A percentile compares a stretch with the other conserved stretches of the same genome.
Evolutionary conservation across 2,797 vertebrate genomes (phyloP).

Genomic region (Cyclopterus lumpus): DNA sequence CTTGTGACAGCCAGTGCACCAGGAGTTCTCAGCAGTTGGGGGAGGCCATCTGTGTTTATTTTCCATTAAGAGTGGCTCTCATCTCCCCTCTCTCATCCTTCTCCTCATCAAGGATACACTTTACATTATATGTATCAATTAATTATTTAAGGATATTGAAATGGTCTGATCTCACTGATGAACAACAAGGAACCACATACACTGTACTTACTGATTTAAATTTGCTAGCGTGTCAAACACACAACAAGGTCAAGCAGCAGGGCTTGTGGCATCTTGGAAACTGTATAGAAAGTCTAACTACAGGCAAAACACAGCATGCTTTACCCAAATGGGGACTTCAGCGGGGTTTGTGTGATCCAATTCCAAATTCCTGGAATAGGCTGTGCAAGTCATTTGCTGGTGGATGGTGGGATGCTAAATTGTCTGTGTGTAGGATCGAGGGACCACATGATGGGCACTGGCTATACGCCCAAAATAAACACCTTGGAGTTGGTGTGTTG

Average conservation of each 20-base stretch:
- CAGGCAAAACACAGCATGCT: conserved; percentile 36
- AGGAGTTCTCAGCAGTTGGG: conserved; percentile 55
- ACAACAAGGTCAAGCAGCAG: conserved; percentile 11
- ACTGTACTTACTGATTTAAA: conserved; percentile 15
- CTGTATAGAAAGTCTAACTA: conserved; percentile 43
- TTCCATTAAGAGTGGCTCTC: conserved; percentile 67
- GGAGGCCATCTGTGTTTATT: conserved; percentile 73
- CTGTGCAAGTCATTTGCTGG: conserved; percentile 30
- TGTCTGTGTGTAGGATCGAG: conserved; percentile 43
- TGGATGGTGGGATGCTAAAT: conserved; percentile 37
- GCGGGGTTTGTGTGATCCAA: conserved; percentile 33
- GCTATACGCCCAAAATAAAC: conserved; percentile 60
- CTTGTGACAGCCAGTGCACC: conserved; percentile 52
- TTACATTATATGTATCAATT: conserved; percentile 50
- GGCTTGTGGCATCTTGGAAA: conserved; percentile 2
- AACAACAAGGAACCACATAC: conserved; percentile 2
- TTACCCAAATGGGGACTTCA: conserved; percentile 24
- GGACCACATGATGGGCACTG: conserved; percentile 59
- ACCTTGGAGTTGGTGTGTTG: conserved; percentile 47
- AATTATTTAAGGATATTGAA: conserved; percentile 54
- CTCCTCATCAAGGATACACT: conserved; percentile 50
- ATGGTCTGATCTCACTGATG: conserved; percentile 22
- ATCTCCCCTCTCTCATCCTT: conserved; percentile 38
- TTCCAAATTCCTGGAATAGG: conserved; percentile 26
- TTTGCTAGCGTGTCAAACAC: conserved; percentile 4